Evolutionary conservation across 2,888 invertebrate species (phyloP).

Genomic region (Hypselothyrea guttata): DNA sequence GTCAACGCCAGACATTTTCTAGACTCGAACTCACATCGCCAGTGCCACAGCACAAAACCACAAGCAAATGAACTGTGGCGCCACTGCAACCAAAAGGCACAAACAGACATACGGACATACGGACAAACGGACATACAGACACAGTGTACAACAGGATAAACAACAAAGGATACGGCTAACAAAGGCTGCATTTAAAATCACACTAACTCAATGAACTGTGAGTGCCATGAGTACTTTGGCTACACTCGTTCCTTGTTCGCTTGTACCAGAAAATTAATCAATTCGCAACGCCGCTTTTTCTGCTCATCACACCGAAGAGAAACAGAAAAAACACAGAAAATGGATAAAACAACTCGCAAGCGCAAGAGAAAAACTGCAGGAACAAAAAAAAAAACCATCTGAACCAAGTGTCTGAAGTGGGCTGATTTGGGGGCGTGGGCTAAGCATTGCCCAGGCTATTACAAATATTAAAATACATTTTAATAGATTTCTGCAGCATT

Average conservation of each 20-base stretch:
- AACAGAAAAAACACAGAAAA: conserved; percentile 22
- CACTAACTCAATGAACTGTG: conserved; percentile 19
- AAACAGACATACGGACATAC: no score
- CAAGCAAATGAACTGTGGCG: conserved; percentile 33
- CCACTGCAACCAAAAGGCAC: conserved; percentile 9
- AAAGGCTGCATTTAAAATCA: conserved; percentile 40
- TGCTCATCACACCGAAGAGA: conserved; percentile 13
- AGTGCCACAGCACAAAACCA: conserved; percentile 18
- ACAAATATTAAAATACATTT: conserved; percentile 63
- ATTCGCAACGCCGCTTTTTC: conserved; percentile 72
- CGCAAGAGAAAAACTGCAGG: background rate
- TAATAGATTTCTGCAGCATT: conserved; percentile 43
- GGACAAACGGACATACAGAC: no score
- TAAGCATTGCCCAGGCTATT: conserved; percentile 16
- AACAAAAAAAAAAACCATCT: background rate
- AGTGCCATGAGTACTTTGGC: background rate
- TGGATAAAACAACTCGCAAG: conserved; percentile 45
- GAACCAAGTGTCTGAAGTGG: background rate
- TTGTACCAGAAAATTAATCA: conserved; percentile 58
- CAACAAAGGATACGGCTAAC: conserved; percentile 11
- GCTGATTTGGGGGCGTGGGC: conserved; percentile 28
- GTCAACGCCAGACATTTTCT: conserved; percentile 47
- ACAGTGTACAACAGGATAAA: conserved; percentile 3
- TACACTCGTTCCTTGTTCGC: background rate
- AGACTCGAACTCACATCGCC: conserved; percentile 27